Base-by-base conservation (phyloP, 2,113 vertebrate genomes). In the Urocynchramus pylzowi region DNA sequence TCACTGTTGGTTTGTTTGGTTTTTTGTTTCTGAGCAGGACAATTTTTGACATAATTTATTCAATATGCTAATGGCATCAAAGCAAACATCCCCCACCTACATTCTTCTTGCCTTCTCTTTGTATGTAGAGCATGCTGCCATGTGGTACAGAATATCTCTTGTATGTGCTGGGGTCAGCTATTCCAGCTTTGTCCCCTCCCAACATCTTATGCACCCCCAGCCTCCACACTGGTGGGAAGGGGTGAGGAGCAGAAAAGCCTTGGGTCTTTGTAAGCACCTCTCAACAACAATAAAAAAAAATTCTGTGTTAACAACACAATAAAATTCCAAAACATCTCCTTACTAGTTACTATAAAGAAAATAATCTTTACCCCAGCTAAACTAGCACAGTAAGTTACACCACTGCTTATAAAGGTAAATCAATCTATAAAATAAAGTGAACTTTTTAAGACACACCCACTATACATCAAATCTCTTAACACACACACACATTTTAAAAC, bases 51-150 rank as follows among this genome's bases (percentile, higher is more conserved):
- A 63, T 4, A 47, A 30, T 63, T 54, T 79, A 21, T 54, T 54
- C 47, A 70, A 16, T 24, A 54, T 78, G 8, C 16, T 61, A 53
- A 47, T 21, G 20, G 4, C 13, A 61, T n/a, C 19, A 54, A 39
- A n/a, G n/a, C 16, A 61, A 45, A 61, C 0, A 0, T 61, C 3
- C 4, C 10, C 8, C 74, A 33, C 16, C 12, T 28, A 20, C 23
- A 20, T 20, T 45, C 18, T 53, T 52, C 22, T 19, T 7, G 1
- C 19, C 19, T 44, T 69, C 27, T 33, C 33, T 61, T 61, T 39
- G n/a, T 11, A 23, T 28, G 19, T 10, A 45, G n/a, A 39, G 6
- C 33, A n/a, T n/a, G 23, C 8, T 61, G 39, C 16, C 22, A 19
- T 28, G 10, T 6, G 4, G 9, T 7, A 9, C 35, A 41, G 7